Evolutionary conservation across 2,113 vertebrate genomes (phyloP).

Genomic region (Spizaetus ornatus): DNA sequence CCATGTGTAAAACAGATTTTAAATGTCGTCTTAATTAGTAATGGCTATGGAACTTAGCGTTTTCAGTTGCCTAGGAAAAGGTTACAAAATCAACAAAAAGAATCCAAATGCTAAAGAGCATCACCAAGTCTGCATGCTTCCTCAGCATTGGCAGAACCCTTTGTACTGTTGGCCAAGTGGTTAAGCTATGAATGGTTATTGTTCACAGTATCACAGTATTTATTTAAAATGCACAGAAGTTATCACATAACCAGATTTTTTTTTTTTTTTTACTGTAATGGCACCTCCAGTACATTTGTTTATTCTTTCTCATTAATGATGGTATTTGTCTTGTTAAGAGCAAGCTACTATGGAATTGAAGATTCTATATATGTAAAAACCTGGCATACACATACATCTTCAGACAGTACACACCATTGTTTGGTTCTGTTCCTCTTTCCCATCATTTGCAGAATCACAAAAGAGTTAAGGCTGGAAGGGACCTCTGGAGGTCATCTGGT

Average conservation of each 20-base stretch:
- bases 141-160: neutral
- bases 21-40: neutral
- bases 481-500: neutral
- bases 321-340: neutral
- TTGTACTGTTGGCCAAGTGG: neutral
- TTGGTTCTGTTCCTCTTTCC: neutral
- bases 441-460: neutral
- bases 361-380: neutral
- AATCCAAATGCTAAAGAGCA: neutral
- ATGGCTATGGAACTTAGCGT: neutral
- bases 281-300: neutral
- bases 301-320: neutral
- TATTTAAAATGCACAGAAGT: neutral
- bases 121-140: neutral
- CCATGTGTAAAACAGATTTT: neutral
- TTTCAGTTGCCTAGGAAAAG: neutral
- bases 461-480: neutral
- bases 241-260: neutral
- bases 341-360: neutral
- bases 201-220: neutral
- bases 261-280: neutral
- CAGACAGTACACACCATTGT: rapidly evolving
- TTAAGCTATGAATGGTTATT: neutral
- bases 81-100: neutral
- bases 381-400: neutral